These are phyloP conservation scores for Cerceris ruficornis DNA, from an alignment of 2,888 invertebrate genomes.

Conservation along the genomic window DNA sequence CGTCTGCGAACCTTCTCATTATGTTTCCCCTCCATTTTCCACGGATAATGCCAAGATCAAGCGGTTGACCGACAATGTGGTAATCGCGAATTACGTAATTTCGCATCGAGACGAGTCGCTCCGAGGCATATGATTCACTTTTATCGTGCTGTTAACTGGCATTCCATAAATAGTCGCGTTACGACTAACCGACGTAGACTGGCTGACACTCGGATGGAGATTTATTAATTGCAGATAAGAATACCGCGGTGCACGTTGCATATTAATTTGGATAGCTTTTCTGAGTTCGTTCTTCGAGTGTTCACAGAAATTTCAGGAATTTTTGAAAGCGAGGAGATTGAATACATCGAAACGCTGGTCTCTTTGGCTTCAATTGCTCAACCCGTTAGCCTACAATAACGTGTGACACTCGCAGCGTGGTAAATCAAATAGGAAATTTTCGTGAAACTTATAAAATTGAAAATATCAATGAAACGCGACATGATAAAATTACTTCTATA, in stretches of 20 bases:
- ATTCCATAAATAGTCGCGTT: conserved; percentile 35
- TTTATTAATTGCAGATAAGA: not conserved
- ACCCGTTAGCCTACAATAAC: too few relatives aligned
- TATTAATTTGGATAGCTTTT: too few relatives aligned
- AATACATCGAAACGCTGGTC: too few relatives aligned
- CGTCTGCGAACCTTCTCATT: not conserved
- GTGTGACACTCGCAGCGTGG: too few relatives aligned
- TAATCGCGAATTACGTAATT: conserved; percentile 41
- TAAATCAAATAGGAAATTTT: too few relatives aligned
- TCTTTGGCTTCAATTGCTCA: too few relatives aligned
- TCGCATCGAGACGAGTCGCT: not conserved
- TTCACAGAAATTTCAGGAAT: too few relatives aligned
- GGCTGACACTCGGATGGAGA: not conserved
- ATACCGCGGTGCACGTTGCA: not conserved
- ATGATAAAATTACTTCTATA: too few relatives aligned
- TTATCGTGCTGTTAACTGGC: conserved; percentile 27
- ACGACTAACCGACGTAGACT: not conserved
- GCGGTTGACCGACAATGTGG: conserved; percentile 18
- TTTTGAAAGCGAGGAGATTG: too few relatives aligned
- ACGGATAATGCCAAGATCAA: conserved; percentile 13
- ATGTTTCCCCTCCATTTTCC: conserved; percentile 1
- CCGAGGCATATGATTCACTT: conserved; percentile 34
- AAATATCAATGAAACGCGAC: too few relatives aligned
- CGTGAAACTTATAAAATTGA: too few relatives aligned
- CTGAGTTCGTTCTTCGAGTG: too few relatives aligned